Conservation (phyloP, 2,888 invertebrate species). For the Platynereis dumerilii region DNA sequence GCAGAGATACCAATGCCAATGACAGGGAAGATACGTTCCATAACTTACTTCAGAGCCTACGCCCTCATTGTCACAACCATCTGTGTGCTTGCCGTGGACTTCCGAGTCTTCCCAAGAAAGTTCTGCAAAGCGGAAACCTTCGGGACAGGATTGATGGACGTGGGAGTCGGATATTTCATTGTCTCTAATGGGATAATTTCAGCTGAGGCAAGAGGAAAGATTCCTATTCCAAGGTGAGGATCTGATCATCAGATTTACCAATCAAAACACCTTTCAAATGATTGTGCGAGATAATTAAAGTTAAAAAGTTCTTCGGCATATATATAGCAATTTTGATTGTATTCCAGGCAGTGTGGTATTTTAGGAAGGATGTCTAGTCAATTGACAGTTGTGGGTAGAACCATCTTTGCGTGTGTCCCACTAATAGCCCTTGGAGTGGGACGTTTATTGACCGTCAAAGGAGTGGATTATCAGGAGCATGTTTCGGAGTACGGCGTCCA, state of each 20-base stretch:
- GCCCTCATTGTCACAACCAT: slow-evolving; percentile 62
- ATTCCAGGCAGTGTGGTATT: no score
- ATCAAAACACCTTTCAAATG: no score
- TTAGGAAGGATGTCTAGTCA: no score
- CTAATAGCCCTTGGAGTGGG: slow-evolving; percentile 64
- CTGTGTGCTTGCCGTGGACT: slow-evolving; percentile 94
- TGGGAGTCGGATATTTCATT: slow-evolving; percentile 86
- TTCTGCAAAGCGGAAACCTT: slow-evolving; percentile 87
- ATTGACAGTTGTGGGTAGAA: no score
- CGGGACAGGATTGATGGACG: slow-evolving; percentile 89
- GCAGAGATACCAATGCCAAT: no score
- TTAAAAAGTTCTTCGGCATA: no score
- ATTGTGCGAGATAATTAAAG: no score
- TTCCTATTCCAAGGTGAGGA: slow-evolving; percentile 26
- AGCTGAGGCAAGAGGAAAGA: slow-evolving; percentile 49
- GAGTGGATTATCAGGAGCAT: slow-evolving; percentile 84
- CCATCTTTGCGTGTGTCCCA: slow-evolving; percentile 41
- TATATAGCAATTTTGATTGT: no score
- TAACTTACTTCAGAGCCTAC: slow-evolving; percentile 51
- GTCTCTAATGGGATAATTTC: slow-evolving; percentile 57
- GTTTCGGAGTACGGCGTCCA: slow-evolving; percentile 94
- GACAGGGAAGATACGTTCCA: slow-evolving; percentile 42
- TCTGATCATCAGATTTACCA: no score
- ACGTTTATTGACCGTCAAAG: slow-evolving; percentile 62
- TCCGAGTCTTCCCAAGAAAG: slow-evolving; percentile 80